Percentiles rank a stretch among this genome's conserved stretches.
phyloP scores from a whole-genome alignment of 2,797 vertebrate genomes.

The Danio aesculapii region DNA sequence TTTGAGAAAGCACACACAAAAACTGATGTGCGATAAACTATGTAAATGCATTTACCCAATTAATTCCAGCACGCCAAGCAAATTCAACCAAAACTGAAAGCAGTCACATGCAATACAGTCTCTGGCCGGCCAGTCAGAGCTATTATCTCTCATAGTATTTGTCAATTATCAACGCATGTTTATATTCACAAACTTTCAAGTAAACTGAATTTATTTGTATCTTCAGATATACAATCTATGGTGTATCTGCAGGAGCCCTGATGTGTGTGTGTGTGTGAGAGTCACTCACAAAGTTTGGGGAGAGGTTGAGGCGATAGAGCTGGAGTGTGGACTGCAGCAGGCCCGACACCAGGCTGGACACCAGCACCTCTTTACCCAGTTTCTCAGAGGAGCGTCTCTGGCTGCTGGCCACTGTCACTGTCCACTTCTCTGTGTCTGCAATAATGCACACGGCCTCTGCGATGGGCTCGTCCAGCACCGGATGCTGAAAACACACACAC shows the following conservation, averaged over 20 bases:
- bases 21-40: no score
- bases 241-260: no score
- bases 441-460: slow-evolving; percentile 98
- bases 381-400: slow-evolving; percentile 93
- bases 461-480: slow-evolving; percentile 96
- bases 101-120: no score
- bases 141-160: no score
- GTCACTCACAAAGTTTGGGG: slow-evolving; percentile 95
- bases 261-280: neutral
- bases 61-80: no score
- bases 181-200: no score
- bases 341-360: slow-evolving; percentile 93
- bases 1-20: no score
- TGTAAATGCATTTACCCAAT: no score
- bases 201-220: no score
- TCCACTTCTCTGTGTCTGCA: slow-evolving; percentile 97
- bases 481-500: slow-evolving; percentile 81
- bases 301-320: slow-evolving; percentile 97
- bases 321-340: slow-evolving; percentile 96
- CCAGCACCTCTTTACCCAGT: slow-evolving; percentile 95
- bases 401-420: slow-evolving; percentile 96
- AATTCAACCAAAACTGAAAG: no score
- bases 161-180: no score
- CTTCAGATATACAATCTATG: neutral
- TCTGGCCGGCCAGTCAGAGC: no score